Evolutionary conservation across 2,113 vertebrate species (phyloP).

Genomic region (Xerus inauris): DNA sequence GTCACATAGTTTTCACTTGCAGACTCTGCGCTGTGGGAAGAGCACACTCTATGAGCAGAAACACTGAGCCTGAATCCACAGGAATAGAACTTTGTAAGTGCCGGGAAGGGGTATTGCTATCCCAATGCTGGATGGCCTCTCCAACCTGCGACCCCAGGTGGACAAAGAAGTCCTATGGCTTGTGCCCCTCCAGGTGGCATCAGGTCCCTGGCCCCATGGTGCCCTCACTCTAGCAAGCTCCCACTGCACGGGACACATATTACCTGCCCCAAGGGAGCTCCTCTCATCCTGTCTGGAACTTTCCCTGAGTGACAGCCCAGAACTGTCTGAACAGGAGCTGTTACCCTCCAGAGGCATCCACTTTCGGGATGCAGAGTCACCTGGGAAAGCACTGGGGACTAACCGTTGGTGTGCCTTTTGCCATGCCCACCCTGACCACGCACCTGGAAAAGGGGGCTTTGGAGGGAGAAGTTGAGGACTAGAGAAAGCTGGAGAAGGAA

Average conservation of each 20-base stretch:
- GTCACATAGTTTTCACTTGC: neutral
- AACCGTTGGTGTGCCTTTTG: neutral
- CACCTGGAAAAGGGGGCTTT: neutral
- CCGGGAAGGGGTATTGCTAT: too few relatives aligned
- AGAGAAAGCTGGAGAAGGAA: neutral
- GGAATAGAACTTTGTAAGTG: neutral
- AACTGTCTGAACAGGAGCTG: neutral
- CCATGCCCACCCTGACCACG: neutral
- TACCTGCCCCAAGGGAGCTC: neutral
- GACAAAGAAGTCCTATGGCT: neutral
- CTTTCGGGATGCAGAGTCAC: neutral
- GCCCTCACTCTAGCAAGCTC: neutral
- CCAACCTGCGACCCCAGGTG: neutral
- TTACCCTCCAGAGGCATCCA: neutral
- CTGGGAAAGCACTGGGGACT: neutral
- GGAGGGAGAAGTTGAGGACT: neutral
- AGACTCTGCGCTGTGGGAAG: neutral
- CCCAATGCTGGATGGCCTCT: fast-evolving
- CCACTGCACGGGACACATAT: neutral
- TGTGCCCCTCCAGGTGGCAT: neutral
- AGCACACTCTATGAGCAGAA: neutral
- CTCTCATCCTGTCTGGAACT: too few relatives aligned
- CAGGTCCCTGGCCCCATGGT: neutral
- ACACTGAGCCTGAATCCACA: neutral
- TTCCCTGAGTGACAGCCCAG: neutral